phyloP scores from a whole-genome alignment of 2,888 invertebrate species.

The Heliconius sara region DNA sequence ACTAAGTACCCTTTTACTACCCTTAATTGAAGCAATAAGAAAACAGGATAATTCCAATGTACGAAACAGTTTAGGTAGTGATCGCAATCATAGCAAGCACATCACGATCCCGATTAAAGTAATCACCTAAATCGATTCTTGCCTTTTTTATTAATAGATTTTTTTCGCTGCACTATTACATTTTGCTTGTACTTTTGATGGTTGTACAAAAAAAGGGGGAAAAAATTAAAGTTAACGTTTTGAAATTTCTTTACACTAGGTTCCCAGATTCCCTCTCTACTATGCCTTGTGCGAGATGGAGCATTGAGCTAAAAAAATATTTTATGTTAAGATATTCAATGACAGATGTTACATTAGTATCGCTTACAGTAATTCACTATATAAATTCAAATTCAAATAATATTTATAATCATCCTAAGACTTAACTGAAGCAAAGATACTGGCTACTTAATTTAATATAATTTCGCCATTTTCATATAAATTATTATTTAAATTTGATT shows the following conservation, averaged over 20 bases:
- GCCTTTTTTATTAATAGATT: slow-evolving; percentile 50
- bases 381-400: too few relatives aligned
- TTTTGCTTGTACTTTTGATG: not conserved
- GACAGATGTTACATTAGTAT: too few relatives aligned
- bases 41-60: slow-evolving; percentile 16
- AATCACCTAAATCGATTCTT: slow-evolving; percentile 70
- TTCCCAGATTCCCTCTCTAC: too few relatives aligned
- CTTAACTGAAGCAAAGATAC: too few relatives aligned
- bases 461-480: too few relatives aligned
- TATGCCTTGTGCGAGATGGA: too few relatives aligned
- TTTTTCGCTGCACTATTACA: not conserved
- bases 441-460: too few relatives aligned
- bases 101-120: slow-evolving; percentile 65
- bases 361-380: too few relatives aligned
- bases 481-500: too few relatives aligned
- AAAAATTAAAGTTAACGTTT: not conserved
- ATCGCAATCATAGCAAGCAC: slow-evolving; percentile 67
- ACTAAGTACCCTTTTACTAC: not conserved
- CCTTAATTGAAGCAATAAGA: slow-evolving; percentile 1
- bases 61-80: slow-evolving; percentile 57
- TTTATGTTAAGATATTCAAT: not conserved
- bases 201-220: too few relatives aligned
- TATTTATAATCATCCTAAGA: too few relatives aligned
- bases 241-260: not conserved
- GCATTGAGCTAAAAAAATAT: too few relatives aligned